A percentile compares a stretch with the other conserved stretches of the same genome.
phyloP scores from a whole-genome alignment of 2,888 invertebrate genomes.

The Caenorhabditis drosophilae region DNA sequence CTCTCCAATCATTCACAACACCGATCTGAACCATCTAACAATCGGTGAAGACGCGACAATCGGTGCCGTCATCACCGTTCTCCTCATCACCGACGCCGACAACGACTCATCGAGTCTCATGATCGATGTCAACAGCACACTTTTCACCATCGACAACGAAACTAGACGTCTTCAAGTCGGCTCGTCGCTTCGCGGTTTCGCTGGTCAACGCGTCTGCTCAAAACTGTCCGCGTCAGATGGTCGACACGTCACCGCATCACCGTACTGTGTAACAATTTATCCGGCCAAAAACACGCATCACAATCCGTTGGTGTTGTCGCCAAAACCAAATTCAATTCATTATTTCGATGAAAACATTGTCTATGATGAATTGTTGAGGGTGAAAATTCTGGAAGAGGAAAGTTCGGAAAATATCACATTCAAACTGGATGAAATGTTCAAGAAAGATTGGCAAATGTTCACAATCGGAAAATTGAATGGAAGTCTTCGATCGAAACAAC shows the following conservation, averaged over 20 bases:
- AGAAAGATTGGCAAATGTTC: constrained; percentile 47
- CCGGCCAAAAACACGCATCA: constrained; percentile 45
- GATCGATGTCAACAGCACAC: constrained; percentile 30
- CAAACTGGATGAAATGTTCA: constrained; percentile 44
- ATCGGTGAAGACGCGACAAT: constrained; percentile 39
- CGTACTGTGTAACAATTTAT: constrained; percentile 48
- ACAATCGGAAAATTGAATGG: constrained; percentile 28
- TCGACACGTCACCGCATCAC: constrained; percentile 3
- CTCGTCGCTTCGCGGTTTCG: constrained; percentile 29
- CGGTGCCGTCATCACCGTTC: neutral
- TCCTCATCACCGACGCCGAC: constrained; percentile 35
- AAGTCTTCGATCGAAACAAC: constrained; percentile 28
- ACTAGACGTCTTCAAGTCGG: constrained; percentile 26
- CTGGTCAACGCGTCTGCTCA: constrained; percentile 43
- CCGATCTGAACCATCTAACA: constrained; percentile 24
- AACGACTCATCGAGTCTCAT: constrained; percentile 18
- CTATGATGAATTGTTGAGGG: constrained; percentile 42
- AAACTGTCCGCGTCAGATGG: constrained; percentile 10
- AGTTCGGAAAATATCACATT: constrained; percentile 25
- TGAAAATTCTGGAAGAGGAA: constrained; percentile 38
- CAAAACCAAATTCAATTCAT: constrained; percentile 51
- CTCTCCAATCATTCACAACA: constrained; percentile 44
- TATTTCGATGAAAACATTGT: constrained; percentile 51
- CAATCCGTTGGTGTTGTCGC: constrained; percentile 43
- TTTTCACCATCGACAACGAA: constrained; percentile 40